Evolutionary conservation across 2,797 vertebrate genomes (phyloP), one percentile per base, ranked within the genome.

Genomic region (Odontamblyopus rebecca): DNA sequence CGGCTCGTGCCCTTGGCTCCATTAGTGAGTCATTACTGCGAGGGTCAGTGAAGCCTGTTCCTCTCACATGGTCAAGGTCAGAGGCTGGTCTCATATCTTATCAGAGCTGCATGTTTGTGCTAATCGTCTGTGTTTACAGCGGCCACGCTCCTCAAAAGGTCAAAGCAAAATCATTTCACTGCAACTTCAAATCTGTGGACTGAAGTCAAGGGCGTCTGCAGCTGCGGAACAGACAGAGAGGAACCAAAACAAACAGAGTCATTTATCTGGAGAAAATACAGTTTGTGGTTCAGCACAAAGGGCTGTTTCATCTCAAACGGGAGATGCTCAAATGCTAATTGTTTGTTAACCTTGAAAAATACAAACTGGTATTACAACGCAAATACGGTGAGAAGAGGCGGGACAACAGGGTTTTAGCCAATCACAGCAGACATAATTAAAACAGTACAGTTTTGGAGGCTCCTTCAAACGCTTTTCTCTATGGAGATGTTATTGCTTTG

Each of bases 51-150:
- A 6, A 51, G 66, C 66, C 79, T 41, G 68, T 80, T 78, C 62
- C 77, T 41, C 44, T 56, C 56, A 32, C 30, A 62, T 74, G 69
- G 61, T 67, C 64, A 80, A 73, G 82, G 75, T 82, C 71, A 79
- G 65, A 61, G 56, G 65, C 27, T 6, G 29, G 26, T 67, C 70
- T 73, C 74, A 70, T 63, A 71, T 74, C 73, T 84, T 80, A 84
- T 86, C 77, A 76, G 79, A 59, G 68, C 74, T 29, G 59, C 75
- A 29, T 80, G 81, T 81, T 53, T 51, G 59, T 68, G 38, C 80
- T 78, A 76, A 82, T 83, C 51, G 64, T 41, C 77, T 32, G 69
- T 73, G 71, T 83, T 80, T 76, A 75, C 70, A 69, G 71, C 75
- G 79, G 78, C 73, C 75, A 76, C 65, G 68, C 72, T 82, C 57